Conservation (phyloP, 1,140 invertebrate genomes). For the Saccostrea glomerata region DNA sequence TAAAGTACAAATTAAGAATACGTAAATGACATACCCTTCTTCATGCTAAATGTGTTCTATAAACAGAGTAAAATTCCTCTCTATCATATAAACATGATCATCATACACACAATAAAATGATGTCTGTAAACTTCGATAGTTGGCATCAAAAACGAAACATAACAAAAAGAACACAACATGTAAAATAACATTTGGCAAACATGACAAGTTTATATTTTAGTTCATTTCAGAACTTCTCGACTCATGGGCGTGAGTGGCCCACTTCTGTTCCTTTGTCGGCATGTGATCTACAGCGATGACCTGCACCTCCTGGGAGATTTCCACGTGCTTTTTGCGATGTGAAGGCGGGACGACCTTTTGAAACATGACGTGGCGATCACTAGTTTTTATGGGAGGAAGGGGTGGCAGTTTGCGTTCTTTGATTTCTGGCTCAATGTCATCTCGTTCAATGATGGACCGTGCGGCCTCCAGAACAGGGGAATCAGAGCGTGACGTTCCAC, state of each 20-base stretch:
- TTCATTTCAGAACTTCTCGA: constrained; percentile 69
- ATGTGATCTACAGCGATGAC: constrained; percentile 68
- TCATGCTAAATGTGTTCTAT: neutral
- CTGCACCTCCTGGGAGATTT: constrained; percentile 61
- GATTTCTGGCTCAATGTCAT: constrained; percentile 40
- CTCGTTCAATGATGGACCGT: constrained; percentile 47
- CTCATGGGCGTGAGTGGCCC: constrained; percentile 61
- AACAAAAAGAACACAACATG: constrained; percentile 35
- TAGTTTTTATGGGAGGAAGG: constrained; percentile 50
- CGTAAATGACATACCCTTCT: neutral
- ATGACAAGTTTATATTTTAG: constrained; percentile 41
- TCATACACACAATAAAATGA: neutral
- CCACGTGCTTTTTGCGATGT: constrained; percentile 42
- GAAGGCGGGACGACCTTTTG: constrained; percentile 48
- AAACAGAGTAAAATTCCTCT: neutral
- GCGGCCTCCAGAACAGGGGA: constrained; percentile 54
- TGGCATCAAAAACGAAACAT: neutral
- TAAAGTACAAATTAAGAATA: neutral
- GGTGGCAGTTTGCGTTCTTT: constrained; percentile 56
- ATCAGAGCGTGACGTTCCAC: constrained; percentile 52
- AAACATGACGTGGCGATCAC: constrained; percentile 49
- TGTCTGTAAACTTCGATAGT: neutral
- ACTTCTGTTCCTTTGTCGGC: constrained; percentile 52
- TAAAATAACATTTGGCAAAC: constrained; percentile 20
- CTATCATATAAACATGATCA: constrained; percentile 13